Percentiles rank a stretch among this genome's conserved stretches.
phyloP scores from a whole-genome alignment of 2,888 invertebrate species.

The Parelbella ahira region DNA sequence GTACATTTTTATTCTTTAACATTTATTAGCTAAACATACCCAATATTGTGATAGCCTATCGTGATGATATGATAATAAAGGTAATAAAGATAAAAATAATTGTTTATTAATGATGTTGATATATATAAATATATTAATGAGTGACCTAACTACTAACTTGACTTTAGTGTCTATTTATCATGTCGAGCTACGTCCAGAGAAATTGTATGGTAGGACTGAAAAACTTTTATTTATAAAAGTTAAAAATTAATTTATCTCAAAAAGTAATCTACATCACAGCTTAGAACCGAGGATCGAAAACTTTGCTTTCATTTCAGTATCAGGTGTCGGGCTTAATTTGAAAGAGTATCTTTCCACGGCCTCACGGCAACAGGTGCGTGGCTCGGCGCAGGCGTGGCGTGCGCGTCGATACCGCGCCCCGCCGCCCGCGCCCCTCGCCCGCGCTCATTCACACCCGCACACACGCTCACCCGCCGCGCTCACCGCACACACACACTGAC shows the following conservation, averaged over 20 bases:
- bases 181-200: no score
- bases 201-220: no score
- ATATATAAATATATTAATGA: no score
- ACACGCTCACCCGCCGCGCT: slow-evolving; percentile 38
- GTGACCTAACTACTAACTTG: no score
- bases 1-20: no score
- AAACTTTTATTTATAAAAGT: neutral
- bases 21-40: no score
- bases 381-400: slow-evolving; percentile 68
- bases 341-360: slow-evolving; percentile 76
- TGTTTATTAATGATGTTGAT: no score
- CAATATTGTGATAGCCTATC: no score
- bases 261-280: slow-evolving; percentile 1
- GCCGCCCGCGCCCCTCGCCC: slow-evolving; percentile 42
- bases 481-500: slow-evolving; percentile 29
- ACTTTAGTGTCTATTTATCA: no score
- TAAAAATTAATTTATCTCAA: neutral
- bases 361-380: slow-evolving; percentile 75
- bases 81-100: no score
- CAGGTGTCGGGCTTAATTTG: slow-evolving; percentile 74
- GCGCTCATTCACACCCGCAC: slow-evolving; percentile 71
- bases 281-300: slow-evolving; percentile 24
- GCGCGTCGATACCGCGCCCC: slow-evolving; percentile 70
- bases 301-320: slow-evolving; percentile 58
- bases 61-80: no score